phyloP scores from a whole-genome alignment of 2,113 vertebrate species.

The Forbesichthys papilliferus region DNA sequence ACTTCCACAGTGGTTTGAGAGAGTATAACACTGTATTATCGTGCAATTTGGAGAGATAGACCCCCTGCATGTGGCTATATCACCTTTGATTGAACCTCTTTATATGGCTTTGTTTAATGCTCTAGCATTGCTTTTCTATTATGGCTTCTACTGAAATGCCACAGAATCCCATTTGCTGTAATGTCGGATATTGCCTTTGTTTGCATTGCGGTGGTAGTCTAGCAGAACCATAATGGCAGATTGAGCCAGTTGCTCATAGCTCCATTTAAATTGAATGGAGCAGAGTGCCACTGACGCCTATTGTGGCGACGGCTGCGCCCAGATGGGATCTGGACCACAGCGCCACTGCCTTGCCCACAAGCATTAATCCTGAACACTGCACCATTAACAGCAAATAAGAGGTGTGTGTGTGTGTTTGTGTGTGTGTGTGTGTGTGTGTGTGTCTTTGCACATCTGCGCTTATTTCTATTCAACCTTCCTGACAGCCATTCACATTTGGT shows the following conservation, averaged over 20 bases:
- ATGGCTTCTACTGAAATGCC: conserved; percentile 51
- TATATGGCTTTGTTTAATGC: conserved; percentile 55
- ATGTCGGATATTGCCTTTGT: conserved; percentile 55
- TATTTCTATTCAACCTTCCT: neutral
- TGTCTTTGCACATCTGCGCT: neutral
- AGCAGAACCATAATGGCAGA: conserved; percentile 49
- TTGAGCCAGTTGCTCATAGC: conserved; percentile 51
- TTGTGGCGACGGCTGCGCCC: conserved; percentile 21
- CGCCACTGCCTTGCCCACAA: conserved; percentile 24
- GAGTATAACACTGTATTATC: conserved; percentile 19
- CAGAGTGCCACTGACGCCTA: conserved; percentile 25
- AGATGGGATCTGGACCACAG: conserved; percentile 36
- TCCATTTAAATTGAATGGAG: conserved; percentile 46
- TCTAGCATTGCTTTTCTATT: conserved; percentile 51
- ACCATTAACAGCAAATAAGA: conserved; percentile 28
- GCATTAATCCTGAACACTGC: conserved; percentile 45
- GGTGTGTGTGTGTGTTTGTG: conserved; percentile 8
- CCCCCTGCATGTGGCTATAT: conserved; percentile 35
- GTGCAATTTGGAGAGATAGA: conserved; percentile 30
- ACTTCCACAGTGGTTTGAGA: conserved; percentile 22
- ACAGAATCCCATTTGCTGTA: conserved; percentile 56
- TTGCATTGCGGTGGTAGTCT: conserved; percentile 52
- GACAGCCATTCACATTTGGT: conserved; percentile 7
- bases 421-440: neutral
- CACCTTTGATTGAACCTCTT: conserved; percentile 53